Percentiles rank a stretch among this genome's conserved stretches.
phyloP scores from a whole-genome alignment of 2,888 invertebrate species.

The Amiota minor region DNA sequence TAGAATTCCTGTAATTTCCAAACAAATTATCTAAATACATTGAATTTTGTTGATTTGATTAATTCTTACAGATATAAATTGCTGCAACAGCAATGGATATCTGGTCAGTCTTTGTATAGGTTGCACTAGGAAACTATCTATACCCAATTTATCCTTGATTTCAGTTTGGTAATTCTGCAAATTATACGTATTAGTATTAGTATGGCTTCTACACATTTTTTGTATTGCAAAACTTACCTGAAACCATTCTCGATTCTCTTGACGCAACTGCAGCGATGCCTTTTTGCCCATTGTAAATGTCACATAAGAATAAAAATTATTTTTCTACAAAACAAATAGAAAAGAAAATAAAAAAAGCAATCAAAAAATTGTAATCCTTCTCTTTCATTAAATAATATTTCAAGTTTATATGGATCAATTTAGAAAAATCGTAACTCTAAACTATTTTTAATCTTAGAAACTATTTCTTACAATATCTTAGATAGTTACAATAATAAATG shows the following conservation, averaged over 20 bases:
- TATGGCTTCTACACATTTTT: not conserved
- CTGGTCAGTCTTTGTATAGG: slow-evolving; percentile 74
- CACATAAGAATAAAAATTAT: slow-evolving; percentile 72
- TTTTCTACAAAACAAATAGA: slow-evolving; percentile 59
- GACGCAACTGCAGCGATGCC: slow-evolving; percentile 69
- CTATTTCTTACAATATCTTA: no score
- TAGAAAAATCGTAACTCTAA: no score
- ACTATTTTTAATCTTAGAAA: no score
- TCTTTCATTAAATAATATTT: no score
- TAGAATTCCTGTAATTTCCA: slow-evolving; percentile 64
- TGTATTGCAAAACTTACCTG: slow-evolving; percentile 53
- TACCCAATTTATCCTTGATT: slow-evolving; percentile 72
- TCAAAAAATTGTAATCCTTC: no score
- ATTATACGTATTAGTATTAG: not conserved
- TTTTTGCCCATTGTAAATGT: slow-evolving; percentile 73
- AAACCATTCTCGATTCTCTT: slow-evolving; percentile 69
- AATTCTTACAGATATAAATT: slow-evolving; percentile 69
- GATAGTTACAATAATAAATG: no score
- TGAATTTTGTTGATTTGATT: not conserved
- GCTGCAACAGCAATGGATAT: slow-evolving; percentile 71
- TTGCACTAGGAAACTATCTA: slow-evolving; percentile 73
- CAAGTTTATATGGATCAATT: no score
- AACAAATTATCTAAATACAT: not conserved
- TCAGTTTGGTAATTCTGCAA: slow-evolving; percentile 64
- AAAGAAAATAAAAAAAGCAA: not conserved